Evolutionary conservation across 2,113 vertebrate genomes (phyloP).

Genomic region (Grus americana): DNA sequence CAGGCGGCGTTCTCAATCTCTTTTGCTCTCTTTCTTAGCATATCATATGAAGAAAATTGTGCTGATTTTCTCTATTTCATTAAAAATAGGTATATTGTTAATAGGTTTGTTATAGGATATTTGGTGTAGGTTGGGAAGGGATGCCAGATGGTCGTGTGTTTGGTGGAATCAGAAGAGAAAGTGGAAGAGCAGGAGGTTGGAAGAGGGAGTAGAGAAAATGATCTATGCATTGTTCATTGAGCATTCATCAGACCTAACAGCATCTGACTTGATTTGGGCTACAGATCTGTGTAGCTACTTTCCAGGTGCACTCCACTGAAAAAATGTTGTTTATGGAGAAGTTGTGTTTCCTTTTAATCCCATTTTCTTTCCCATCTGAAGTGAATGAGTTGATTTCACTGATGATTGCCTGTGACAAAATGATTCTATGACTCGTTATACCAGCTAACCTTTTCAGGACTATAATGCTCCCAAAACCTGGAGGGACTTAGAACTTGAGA

Average conservation of each 20-base stretch:
- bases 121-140: neutral
- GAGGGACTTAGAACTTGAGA: accelerated
- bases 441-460: neutral
- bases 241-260: neutral
- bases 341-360: neutral
- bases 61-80: neutral
- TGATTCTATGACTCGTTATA: neutral
- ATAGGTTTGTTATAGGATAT: neutral
- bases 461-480: neutral
- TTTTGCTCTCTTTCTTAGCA: neutral
- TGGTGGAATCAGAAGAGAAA: neutral
- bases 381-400: neutral
- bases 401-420: neutral
- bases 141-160: neutral
- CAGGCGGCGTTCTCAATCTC: neutral
- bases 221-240: neutral
- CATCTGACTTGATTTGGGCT: neutral
- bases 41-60: accelerated
- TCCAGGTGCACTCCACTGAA: neutral
- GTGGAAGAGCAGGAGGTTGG: neutral
- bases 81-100: neutral
- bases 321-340: neutral
- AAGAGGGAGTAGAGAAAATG: neutral
- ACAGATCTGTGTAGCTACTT: neutral
- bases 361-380: neutral